Percentiles rank a stretch among this genome's conserved stretches.
These are phyloP conservation scores for Muntiacus muntjak DNA, from an alignment of 2,113 vertebrate genomes.

Conservation along the genomic window DNA sequence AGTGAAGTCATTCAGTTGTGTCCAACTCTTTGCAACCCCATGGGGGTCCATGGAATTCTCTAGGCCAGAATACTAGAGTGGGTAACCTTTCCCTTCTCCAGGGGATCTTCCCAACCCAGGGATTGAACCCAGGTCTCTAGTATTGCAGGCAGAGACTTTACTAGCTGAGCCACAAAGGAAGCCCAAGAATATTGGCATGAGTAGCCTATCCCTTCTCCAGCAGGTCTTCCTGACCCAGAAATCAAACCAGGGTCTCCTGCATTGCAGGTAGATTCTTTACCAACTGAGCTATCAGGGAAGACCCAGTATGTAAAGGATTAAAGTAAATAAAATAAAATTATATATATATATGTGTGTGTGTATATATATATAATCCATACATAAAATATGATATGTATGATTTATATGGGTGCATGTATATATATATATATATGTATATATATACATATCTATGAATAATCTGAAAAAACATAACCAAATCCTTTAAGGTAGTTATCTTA, in stretches of 20 bases:
- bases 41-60: neutral
- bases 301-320: neutral
- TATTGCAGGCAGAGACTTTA: neutral
- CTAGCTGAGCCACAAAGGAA: neutral
- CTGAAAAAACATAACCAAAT: neutral
- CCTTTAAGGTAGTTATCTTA: neutral
- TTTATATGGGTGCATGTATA: neutral
- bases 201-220: neutral
- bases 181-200: accelerated
- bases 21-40: neutral
- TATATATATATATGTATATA: neutral
- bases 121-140: neutral
- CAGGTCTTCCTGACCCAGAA: neutral
- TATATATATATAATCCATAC: neutral
- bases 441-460: neutral
- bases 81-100: neutral
- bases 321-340: neutral
- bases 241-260: neutral
- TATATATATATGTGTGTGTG: neutral
- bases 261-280: neutral
- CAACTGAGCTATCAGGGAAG: neutral
- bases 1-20: neutral
- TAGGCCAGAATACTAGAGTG: neutral
- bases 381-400: neutral
- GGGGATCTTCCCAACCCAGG: neutral